Conservation (phyloP, 2,888 invertebrate genomes). For the Dicyrtoma fusca region DNA sequence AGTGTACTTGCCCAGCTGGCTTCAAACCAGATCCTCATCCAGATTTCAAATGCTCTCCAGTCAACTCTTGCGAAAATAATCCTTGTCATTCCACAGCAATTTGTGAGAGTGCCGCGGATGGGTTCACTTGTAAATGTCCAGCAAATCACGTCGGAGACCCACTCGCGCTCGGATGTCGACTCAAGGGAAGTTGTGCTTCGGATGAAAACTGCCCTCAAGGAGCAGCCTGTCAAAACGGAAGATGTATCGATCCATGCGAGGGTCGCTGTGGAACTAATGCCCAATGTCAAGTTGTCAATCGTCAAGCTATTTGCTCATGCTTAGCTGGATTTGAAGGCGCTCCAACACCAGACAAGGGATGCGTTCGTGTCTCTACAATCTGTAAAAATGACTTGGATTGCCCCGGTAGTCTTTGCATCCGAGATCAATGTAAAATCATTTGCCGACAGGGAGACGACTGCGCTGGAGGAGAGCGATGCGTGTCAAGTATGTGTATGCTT, state of each 20-base stretch:
- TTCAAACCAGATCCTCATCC: slow-evolving; percentile 76
- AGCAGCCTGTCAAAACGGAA: slow-evolving; percentile 71
- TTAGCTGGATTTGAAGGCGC: slow-evolving; percentile 74
- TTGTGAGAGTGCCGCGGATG: slow-evolving; percentile 71
- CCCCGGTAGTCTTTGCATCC: slow-evolving; percentile 75
- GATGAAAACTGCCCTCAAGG: slow-evolving; percentile 76
- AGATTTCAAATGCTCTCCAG: slow-evolving; percentile 76
- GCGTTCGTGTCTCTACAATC: slow-evolving; percentile 70
- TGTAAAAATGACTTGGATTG: slow-evolving; percentile 77
- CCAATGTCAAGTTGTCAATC: slow-evolving; percentile 75
- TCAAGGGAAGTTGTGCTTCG: slow-evolving; percentile 75
- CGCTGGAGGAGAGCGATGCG: slow-evolving; percentile 76
- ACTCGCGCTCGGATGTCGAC: slow-evolving; percentile 72
- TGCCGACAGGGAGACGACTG: slow-evolving; percentile 79
- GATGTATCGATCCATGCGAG: slow-evolving; percentile 80
- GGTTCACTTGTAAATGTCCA: slow-evolving; percentile 79
- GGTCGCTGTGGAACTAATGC: slow-evolving; percentile 79
- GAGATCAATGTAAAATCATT: slow-evolving; percentile 81
- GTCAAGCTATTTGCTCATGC: slow-evolving; percentile 72
- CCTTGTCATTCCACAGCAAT: slow-evolving; percentile 64
- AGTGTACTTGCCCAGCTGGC: slow-evolving; percentile 85
- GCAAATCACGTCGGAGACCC: slow-evolving; percentile 77
- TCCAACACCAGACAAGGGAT: slow-evolving; percentile 68
- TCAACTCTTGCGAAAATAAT: slow-evolving; percentile 58
- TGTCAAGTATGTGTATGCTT: slow-evolving; percentile 76